Evolutionary conservation across 2,113 vertebrate species (phyloP).

Genomic region (Clarias macrocephalus): DNA sequence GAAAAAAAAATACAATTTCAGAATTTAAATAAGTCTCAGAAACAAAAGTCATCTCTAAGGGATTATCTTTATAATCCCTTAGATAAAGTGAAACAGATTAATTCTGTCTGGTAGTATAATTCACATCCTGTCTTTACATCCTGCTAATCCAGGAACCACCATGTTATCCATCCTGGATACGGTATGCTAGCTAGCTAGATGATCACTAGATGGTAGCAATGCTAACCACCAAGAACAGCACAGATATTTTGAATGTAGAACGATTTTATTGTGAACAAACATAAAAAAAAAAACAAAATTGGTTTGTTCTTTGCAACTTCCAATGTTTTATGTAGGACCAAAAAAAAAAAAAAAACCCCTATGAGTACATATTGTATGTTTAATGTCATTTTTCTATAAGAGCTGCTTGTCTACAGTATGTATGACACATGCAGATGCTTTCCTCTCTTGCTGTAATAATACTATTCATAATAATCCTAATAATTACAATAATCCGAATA

Average conservation of each 20-base stretch:
- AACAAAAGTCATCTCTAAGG: not conserved
- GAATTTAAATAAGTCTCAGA: not conserved
- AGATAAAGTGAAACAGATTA: not conserved
- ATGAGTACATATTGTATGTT: no score
- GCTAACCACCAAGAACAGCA: no score
- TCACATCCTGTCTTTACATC: not conserved
- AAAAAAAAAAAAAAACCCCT: no score
- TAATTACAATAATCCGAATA: not conserved
- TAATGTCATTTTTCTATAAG: no score
- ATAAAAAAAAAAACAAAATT: not conserved
- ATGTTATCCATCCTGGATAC: not conserved
- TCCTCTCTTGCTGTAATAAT: not conserved
- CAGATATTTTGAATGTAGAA: no score
- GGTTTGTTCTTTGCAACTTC: not conserved
- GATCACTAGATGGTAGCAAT: no score
- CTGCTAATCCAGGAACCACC: not conserved
- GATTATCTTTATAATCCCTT: not conserved
- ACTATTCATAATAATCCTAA: not conserved
- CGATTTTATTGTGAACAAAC: no score
- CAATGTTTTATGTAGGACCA: not conserved
- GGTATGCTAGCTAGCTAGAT: no score
- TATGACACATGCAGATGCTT: not conserved
- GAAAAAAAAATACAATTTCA: no score
- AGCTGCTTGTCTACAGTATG: no score
- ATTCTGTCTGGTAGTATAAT: not conserved